Evolutionary conservation across 2,888 invertebrate genomes (phyloP).

Genomic region (Nineta flava): DNA sequence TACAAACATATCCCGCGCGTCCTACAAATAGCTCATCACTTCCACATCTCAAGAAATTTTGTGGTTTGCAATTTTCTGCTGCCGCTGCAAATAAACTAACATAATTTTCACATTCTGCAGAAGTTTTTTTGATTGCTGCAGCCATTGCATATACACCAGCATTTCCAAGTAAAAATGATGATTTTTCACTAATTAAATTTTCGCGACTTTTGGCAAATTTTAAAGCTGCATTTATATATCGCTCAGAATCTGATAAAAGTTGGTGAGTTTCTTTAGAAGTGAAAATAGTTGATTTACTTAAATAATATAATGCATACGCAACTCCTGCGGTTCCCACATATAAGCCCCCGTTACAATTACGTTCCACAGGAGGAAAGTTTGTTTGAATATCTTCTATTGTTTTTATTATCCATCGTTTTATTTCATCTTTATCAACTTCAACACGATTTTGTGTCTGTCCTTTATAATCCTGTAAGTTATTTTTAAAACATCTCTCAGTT

Average conservation of each 20-base stretch:
- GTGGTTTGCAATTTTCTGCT: constrained; percentile 31
- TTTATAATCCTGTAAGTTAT: constrained; percentile 8
- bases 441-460: constrained; percentile 4
- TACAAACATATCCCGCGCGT: constrained; percentile 66
- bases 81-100: constrained; percentile 27
- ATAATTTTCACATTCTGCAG: constrained; percentile 26
- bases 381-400: constrained; percentile 19
- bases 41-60: constrained; percentile 42
- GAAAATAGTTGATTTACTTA: constrained; percentile 39
- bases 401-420: constrained; percentile 11
- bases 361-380: constrained; percentile 21
- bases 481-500: constrained; percentile 9
- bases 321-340: constrained; percentile 57
- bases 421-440: constrained; percentile 7
- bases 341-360: constrained; percentile 39
- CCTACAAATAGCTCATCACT: constrained; percentile 79
- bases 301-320: constrained; percentile 58
- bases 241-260: constrained; percentile 40
- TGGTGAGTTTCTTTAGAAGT: constrained; percentile 24
- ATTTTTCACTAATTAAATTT: constrained; percentile 36
- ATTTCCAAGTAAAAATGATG: constrained; percentile 63
- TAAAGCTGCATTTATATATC: constrained; percentile 46
- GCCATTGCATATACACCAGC: constrained; percentile 63
- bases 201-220: constrained; percentile 31
- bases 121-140: constrained; percentile 38